Conservation (phyloP, 2,888 invertebrate genomes). For the Drosophila diplacantha region DNA sequence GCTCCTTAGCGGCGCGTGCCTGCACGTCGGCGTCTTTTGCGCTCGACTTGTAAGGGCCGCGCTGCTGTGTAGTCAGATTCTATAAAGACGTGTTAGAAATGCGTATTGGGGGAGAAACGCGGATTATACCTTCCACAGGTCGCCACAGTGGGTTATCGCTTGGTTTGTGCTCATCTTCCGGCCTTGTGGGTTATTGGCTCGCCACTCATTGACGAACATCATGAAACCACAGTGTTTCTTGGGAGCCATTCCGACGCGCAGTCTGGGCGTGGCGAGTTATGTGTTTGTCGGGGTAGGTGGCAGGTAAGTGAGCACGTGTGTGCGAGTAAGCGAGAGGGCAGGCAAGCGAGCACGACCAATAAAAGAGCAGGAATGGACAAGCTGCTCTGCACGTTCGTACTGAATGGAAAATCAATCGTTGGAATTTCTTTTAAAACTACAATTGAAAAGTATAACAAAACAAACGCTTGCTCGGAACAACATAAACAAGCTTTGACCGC, state of each 20-base stretch:
- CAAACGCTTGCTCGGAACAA: neutral
- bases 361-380: constrained; percentile 4
- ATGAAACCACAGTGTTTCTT: constrained; percentile 69
- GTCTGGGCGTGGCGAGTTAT: constrained; percentile 5
- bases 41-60: constrained; percentile 60
- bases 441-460: neutral
- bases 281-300: neutral
- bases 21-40: constrained; percentile 57
- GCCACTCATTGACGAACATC: constrained; percentile 71
- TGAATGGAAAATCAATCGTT: neutral
- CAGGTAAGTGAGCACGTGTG: neutral
- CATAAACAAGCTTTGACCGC: neutral
- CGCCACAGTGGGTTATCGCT: constrained; percentile 63
- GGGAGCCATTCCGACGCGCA: constrained; percentile 59
- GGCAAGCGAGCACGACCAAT: constrained; percentile 9
- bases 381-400: neutral
- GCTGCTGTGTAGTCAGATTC: constrained; percentile 65
- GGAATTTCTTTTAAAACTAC: too few species aligned
- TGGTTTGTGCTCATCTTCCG: constrained; percentile 40
- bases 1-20: constrained; percentile 30
- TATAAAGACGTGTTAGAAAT: constrained; percentile 19
- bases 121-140: constrained; percentile 66
- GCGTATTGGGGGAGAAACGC: neutral
- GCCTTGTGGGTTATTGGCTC: constrained; percentile 39
- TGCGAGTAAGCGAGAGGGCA: constrained; percentile 14